Percentiles rank a stretch among this genome's conserved stretches.
Evolutionary conservation across 2,888 invertebrate genomes (phyloP).

Genomic region (Hypena proboscidalis): DNA sequence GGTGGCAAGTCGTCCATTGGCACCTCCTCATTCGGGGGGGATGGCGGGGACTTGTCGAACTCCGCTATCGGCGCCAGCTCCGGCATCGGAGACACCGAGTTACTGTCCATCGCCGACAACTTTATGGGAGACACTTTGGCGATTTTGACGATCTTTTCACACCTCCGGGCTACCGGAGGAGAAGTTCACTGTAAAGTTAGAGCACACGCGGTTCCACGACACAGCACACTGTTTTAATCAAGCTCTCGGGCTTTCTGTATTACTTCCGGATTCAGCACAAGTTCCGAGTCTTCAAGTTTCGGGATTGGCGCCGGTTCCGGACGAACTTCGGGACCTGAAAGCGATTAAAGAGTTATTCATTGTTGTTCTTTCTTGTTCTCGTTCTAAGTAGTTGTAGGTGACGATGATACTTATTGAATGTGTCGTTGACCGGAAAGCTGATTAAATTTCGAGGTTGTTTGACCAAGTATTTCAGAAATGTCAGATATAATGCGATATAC

Average conservation of each 20-base stretch:
- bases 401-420: conserved; percentile 21
- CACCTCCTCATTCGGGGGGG: conserved; percentile 86
- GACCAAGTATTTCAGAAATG: too few relatives aligned
- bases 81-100: conserved; percentile 89
- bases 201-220: conserved; percentile 26
- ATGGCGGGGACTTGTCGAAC: conserved; percentile 89
- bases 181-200: conserved; percentile 26
- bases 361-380: conserved; percentile 43
- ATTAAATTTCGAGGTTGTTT: too few relatives aligned
- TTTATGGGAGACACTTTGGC: conserved; percentile 85
- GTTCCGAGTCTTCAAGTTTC: conserved; percentile 50
- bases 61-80: conserved; percentile 89
- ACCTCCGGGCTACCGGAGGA: conserved; percentile 73
- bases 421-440: conserved; percentile 46
- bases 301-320: conserved; percentile 50
- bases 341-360: conserved; percentile 59
- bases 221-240: conserved; percentile 37
- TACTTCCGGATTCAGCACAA: conserved; percentile 28
- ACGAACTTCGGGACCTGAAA: conserved; percentile 59
- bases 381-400: conserved; percentile 35
- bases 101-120: conserved; percentile 87
- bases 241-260: conserved; percentile 17
- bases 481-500: too few relatives aligned
- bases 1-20: conserved; percentile 88
- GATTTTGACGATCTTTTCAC: conserved; percentile 55